Conservation (phyloP, 2,888 invertebrate species). For the Oligia fasciuncula region DNA sequence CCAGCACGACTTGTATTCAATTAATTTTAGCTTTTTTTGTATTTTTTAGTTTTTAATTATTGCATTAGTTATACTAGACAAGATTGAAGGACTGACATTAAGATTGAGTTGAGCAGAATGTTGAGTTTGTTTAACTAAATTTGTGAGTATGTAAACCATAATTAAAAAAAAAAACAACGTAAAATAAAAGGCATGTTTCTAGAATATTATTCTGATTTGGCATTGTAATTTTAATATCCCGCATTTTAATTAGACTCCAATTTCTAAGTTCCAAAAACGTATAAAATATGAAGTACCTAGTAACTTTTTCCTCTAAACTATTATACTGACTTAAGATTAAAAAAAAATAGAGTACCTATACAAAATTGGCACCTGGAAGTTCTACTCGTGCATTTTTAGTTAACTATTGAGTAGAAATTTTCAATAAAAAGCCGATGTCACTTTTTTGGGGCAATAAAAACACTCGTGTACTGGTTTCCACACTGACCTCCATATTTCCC, state of each 20-base stretch:
- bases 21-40: not conserved
- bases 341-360: no score
- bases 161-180: no score
- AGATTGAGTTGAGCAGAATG: not conserved
- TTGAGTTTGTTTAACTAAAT: not conserved
- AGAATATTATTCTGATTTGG: not conserved
- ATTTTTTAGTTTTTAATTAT: not conserved
- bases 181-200: not conserved
- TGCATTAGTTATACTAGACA: not conserved
- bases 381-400: no score
- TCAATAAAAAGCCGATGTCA: no score
- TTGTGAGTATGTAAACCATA: not conserved
- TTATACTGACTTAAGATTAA: not conserved
- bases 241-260: not conserved
- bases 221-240: not conserved
- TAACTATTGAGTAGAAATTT: no score
- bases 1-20: conserved; percentile 13
- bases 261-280: not conserved
- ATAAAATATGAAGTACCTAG: not conserved
- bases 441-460: no score
- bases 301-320: conserved; percentile 5
- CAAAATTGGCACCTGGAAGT: no score
- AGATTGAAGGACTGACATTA: not conserved
- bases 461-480: not conserved
- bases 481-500: conserved; percentile 34